Evolutionary conservation across 2,888 invertebrate species (phyloP).

Genomic region (Brenthis hecate): DNA sequence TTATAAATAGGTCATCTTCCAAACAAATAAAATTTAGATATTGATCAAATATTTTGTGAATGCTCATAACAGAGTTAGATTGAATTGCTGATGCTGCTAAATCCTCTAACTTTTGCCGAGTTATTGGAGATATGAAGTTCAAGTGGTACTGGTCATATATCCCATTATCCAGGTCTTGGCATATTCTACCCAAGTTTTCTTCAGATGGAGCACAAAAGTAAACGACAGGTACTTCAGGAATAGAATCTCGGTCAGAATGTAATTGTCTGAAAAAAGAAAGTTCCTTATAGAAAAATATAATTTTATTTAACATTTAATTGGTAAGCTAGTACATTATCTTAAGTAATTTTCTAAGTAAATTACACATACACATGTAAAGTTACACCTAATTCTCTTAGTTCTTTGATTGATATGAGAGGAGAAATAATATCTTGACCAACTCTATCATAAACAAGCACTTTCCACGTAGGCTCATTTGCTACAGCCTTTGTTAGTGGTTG

Average conservation of each 20-base stretch:
- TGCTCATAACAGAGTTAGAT: slow-evolving; percentile 93
- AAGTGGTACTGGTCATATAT: slow-evolving; percentile 97
- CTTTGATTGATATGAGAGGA: slow-evolving; percentile 96
- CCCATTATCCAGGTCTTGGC: slow-evolving; percentile 93
- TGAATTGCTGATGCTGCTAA: slow-evolving; percentile 96
- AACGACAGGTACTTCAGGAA: slow-evolving; percentile 99
- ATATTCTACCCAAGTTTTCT: slow-evolving; percentile 96
- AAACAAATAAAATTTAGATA: slow-evolving; percentile 98
- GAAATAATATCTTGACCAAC: slow-evolving; percentile 99
- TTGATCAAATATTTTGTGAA: slow-evolving; percentile 98
- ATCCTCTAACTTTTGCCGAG: slow-evolving; percentile 96
- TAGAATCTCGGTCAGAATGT: slow-evolving; percentile 94
- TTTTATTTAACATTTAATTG: too few species aligned
- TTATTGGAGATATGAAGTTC: slow-evolving; percentile 98
- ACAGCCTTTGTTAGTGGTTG: slow-evolving; percentile 88
- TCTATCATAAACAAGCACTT: slow-evolving; percentile 97
- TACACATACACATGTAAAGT: slow-evolving; percentile 97
- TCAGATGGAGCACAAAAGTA: slow-evolving; percentile 98
- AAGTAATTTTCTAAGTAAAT: neutral
- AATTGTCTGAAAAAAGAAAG: slow-evolving; percentile 84
- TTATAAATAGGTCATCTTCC: slow-evolving; percentile 98
- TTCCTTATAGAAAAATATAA: neutral
- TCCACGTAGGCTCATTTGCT: slow-evolving; percentile 95
- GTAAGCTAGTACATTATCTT: too few species aligned
- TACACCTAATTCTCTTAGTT: slow-evolving; percentile 96